Percentiles rank a stretch among this genome's conserved stretches.
Evolutionary conservation across 2,888 invertebrate species (phyloP).

Genomic region (Athalia circularis): DNA sequence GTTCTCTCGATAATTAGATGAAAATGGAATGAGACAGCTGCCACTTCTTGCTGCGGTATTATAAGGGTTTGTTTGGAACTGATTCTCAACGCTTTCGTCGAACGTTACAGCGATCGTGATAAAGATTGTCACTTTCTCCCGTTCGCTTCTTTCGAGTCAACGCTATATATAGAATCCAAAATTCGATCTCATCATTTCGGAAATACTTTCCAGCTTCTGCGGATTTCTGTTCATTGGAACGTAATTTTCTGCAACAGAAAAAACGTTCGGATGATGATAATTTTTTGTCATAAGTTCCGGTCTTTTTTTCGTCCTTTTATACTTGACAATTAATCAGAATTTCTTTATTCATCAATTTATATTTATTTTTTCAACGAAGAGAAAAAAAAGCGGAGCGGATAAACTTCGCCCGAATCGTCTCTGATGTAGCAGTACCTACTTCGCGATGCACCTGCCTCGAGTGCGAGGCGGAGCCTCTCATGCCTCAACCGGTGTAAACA

Average conservation of each 20-base stretch:
- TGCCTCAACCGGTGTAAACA: constrained; percentile 2
- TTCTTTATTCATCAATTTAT: too few species aligned
- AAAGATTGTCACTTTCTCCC: not conserved
- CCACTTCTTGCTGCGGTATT: not conserved
- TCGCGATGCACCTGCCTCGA: constrained; percentile 23
- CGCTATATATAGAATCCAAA: too few species aligned
- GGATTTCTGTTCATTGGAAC: too few species aligned
- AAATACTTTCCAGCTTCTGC: too few species aligned
- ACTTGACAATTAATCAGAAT: too few species aligned
- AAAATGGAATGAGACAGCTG: constrained; percentile 37
- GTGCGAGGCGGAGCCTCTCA: not conserved
- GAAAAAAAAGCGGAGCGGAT: not conserved
- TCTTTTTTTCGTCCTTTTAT: too few species aligned
- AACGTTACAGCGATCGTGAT: not conserved
- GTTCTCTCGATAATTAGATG: constrained; percentile 25
- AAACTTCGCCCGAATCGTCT: constrained; percentile 8
- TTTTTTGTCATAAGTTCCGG: too few species aligned
- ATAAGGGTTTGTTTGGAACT: constrained; percentile 1
- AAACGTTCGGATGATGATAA: too few species aligned
- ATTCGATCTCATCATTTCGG: too few species aligned
- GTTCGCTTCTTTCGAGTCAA: too few species aligned
- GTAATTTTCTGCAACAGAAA: too few species aligned
- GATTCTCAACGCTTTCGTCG: not conserved
- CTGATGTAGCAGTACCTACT: not conserved
- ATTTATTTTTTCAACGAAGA: too few species aligned